phyloP scores from a whole-genome alignment of 2,888 invertebrate genomes.

The Minunthozetes semirufus region DNA sequence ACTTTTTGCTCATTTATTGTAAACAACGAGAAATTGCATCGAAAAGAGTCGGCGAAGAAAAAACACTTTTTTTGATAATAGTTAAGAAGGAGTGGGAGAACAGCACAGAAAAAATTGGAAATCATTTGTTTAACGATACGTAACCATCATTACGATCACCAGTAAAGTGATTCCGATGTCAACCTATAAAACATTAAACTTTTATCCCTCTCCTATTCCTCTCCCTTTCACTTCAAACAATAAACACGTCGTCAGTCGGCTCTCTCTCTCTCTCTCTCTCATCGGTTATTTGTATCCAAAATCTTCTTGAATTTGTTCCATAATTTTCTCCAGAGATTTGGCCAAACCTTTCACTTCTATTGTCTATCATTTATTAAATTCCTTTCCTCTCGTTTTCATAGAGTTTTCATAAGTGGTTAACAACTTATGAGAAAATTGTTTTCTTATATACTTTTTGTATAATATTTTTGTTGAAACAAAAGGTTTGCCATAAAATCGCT shows the following conservation, averaged over 20 bases:
- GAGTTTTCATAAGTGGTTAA: no score
- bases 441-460: no score
- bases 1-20: neutral
- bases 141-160: neutral
- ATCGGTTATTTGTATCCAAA: no score
- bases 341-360: no score
- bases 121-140: slow-evolving; percentile 10
- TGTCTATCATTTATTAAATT: no score
- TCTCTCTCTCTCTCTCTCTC: neutral
- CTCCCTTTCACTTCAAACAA: no score
- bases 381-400: no score
- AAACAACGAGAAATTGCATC: neutral
- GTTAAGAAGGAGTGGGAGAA: neutral
- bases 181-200: neutral
- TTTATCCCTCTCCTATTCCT: neutral
- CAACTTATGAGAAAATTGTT: no score
- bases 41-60: neutral
- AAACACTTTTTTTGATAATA: neutral
- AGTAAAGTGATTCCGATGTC: slow-evolving; percentile 3
- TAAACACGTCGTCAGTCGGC: neutral
- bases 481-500: no score
- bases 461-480: no score
- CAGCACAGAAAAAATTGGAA: neutral
- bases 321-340: no score
- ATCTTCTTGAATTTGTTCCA: no score